Evolutionary conservation across 2,113 vertebrate species (phyloP).

Genomic region (Bubo blakistoni): DNA sequence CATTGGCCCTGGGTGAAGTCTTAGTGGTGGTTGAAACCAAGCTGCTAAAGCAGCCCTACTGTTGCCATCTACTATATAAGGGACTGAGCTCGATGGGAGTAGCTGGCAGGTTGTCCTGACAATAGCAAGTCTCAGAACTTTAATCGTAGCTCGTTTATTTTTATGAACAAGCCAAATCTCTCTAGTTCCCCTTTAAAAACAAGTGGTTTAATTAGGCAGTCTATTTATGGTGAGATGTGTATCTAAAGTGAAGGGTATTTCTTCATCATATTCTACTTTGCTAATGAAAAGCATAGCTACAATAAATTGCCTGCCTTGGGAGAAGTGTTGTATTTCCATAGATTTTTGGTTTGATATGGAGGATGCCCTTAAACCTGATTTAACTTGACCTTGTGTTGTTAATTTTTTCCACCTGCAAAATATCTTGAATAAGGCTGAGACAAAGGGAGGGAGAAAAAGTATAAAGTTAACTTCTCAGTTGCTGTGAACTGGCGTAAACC

Average conservation of each 20-base stretch:
- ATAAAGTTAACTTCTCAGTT: background rate
- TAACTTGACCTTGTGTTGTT: background rate
- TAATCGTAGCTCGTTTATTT: background rate
- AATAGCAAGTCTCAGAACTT: background rate
- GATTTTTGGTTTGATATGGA: background rate
- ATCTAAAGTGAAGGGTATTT: constrained; percentile 17
- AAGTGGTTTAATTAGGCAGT: background rate
- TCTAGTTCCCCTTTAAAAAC: constrained; percentile 6
- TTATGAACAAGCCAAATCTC: background rate
- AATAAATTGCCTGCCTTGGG: background rate
- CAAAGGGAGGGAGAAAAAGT: background rate
- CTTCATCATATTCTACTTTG: background rate
- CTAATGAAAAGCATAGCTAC: background rate
- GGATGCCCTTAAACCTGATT: background rate
- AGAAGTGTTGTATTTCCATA: background rate
- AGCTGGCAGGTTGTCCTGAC: background rate
- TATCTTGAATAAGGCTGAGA: background rate
- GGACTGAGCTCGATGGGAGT: background rate
- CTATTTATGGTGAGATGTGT: constrained; percentile 9
- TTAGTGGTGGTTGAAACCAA: background rate
- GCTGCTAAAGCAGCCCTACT: background rate
- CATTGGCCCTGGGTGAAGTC: background rate
- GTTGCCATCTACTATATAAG: background rate
- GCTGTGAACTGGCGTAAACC: background rate
- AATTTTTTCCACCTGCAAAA: background rate